Base-by-base conservation (phyloP, 1,140 invertebrate genomes). In the Sesamia nonagrioides region DNA sequence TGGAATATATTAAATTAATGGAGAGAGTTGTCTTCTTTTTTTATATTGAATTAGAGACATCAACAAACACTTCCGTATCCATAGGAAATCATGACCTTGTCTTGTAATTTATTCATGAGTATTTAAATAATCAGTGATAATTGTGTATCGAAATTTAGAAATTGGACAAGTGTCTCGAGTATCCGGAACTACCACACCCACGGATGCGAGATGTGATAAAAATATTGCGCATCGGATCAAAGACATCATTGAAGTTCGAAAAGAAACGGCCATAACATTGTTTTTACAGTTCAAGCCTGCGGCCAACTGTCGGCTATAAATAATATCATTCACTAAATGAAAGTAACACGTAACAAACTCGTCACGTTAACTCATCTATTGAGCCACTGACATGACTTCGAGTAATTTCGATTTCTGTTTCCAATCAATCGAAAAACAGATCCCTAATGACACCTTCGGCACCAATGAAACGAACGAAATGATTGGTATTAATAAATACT, bases 11-110 rank as follows among this genome's bases (percentile, higher is more conserved):
- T 17, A 52, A 81, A 72, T 82, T 76, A 84, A 76, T 66, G 86
- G 88, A 88, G 88, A 89, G 87, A 88, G 90, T 66, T 21, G 27
- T 15, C 27, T 35, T 6, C 17, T 37, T 18, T 35, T 73, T 74
- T 17, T 60, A 37, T 75, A 15, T 75, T 63, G 40, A 75, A 35
- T 42, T 61, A 50, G 54, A 63, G 54, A 63, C 17, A 35, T 68
- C 11, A 13, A 17, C 7, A 54, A 42, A 27, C 60, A 60, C 50
- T 73, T 58, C 82, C 79, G 84, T 81, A 84, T 72, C 18, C 40
- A 27, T 76, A 63, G 71, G 80, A 75, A 58, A 68, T 21, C 66
- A 60, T 81, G 45, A 58, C 9, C 21, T 54, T 56, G 8, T 61
- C n/a, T 35, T 35, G 3, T 45, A 50, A 63, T 50, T 75, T 37